A percentile compares a stretch with the other conserved stretches of the same genome.
Evolutionary conservation across 2,888 invertebrate genomes (phyloP).

Genomic region (Aquatica leii): DNA sequence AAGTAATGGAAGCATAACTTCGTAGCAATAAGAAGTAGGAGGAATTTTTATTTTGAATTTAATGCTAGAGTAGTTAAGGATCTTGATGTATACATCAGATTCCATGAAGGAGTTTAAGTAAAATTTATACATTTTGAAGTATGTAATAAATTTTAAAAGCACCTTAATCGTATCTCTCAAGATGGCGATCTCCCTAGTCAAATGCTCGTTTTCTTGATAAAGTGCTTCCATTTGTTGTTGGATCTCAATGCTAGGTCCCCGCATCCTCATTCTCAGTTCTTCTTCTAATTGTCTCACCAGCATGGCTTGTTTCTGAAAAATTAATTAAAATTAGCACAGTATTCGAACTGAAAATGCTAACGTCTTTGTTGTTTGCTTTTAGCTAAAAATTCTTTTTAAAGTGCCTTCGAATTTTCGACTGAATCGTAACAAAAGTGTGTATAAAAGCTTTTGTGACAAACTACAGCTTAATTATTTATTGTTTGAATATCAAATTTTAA

Average conservation of each 20-base stretch:
- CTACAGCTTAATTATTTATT: background rate
- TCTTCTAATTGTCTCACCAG: slow-evolving; percentile 93
- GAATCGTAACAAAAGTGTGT: no score
- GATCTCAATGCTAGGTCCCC: slow-evolving; percentile 89
- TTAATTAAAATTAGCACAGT: background rate
- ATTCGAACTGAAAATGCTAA: background rate
- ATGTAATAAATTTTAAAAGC: slow-evolving; percentile 21
- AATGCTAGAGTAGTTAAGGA: background rate
- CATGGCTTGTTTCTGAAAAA: slow-evolving; percentile 91
- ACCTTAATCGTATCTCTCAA: slow-evolving; percentile 94
- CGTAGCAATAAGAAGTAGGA: no score
- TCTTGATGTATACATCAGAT: background rate
- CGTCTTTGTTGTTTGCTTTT: background rate
- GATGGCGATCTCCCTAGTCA: slow-evolving; percentile 91
- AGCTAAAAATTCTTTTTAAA: background rate
- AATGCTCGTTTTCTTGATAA: slow-evolving; percentile 93
- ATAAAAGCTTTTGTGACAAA: no score
- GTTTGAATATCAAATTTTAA: background rate
- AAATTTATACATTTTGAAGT: slow-evolving; percentile 7
- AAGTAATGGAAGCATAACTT: no score
- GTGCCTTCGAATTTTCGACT: background rate
- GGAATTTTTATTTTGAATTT: no score
- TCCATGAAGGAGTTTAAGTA: background rate
- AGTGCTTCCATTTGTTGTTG: slow-evolving; percentile 93
- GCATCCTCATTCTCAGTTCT: slow-evolving; percentile 86